Conservation (phyloP, 2,797 vertebrate species). For the Neoniphon sammara region DNA sequence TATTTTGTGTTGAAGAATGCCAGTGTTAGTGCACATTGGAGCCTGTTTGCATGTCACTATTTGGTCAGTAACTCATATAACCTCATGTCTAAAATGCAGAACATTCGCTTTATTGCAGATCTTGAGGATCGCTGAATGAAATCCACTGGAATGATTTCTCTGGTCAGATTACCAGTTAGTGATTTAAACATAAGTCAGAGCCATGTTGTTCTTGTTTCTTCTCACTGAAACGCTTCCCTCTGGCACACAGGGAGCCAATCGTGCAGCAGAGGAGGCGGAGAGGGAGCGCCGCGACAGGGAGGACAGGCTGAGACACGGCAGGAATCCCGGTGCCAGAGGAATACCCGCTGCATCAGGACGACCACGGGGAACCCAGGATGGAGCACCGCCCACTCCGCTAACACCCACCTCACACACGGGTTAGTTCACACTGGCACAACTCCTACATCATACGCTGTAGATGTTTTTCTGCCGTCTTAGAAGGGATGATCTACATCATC, state of each 20-base stretch:
- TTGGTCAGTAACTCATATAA: no score
- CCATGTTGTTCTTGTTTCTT: not conserved
- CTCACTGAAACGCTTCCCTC: not conserved
- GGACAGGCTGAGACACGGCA: constrained; percentile 89
- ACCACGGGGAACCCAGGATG: constrained; percentile 89
- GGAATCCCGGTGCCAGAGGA: constrained; percentile 88
- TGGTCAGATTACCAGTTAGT: no score
- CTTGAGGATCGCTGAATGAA: no score
- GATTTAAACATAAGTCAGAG: not conserved
- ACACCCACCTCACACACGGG: constrained; percentile 93
- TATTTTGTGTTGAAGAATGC: no score
- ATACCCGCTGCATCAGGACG: constrained; percentile 91
- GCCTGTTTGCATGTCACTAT: no score
- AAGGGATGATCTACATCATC: no score
- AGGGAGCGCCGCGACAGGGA: constrained; percentile 92
- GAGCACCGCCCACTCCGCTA: constrained; percentile 88
- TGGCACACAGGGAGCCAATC: constrained; percentile 88
- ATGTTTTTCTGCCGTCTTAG: not conserved
- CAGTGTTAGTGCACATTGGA: no score
- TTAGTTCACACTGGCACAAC: constrained; percentile 6
- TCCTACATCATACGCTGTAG: no score
- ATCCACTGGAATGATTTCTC: no score
- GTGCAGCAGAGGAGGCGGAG: constrained; percentile 91
- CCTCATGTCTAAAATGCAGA: no score
- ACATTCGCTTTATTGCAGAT: no score